Percentiles rank a stretch among this genome's conserved stretches.
phyloP scores from a whole-genome alignment of 2,888 invertebrate species.

The Morinoia aosen region DNA sequence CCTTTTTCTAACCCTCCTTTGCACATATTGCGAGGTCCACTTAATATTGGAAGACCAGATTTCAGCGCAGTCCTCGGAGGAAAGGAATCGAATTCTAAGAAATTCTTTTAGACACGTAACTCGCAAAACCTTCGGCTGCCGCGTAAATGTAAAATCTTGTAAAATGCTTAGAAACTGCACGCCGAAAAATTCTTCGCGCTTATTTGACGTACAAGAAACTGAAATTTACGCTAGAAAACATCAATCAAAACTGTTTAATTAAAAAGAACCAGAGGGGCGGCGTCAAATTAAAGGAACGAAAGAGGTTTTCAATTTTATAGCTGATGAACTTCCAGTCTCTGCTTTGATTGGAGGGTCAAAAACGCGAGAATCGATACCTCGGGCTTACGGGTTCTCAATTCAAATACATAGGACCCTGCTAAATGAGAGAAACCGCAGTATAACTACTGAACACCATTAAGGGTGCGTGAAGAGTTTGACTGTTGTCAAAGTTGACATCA shows the following conservation, averaged over 20 bases:
- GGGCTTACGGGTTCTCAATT: neutral
- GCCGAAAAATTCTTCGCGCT: neutral
- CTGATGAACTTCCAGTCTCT: too few species aligned
- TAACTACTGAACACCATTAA: too few species aligned
- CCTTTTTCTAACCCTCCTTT: neutral
- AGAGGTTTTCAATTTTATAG: neutral
- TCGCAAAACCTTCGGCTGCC: neutral
- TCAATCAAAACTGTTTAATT: neutral
- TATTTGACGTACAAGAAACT: neutral
- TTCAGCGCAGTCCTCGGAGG: neutral
- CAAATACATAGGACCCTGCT: too few species aligned
- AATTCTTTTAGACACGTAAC: neutral
- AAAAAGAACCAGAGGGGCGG: neutral
- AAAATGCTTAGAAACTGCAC: neutral
- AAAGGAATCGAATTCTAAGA: neutral
- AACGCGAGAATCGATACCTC: neutral
- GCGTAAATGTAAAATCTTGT: neutral
- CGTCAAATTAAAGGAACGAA: neutral
- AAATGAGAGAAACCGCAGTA: too few species aligned
- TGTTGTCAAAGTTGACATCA: too few species aligned
- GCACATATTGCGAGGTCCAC: neutral
- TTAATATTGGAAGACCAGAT: neutral
- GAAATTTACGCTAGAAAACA: neutral
- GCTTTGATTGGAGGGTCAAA: neutral
- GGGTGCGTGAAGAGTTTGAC: too few species aligned